Base-by-base conservation (phyloP, 1,140 invertebrate genomes). In the Pachypsylla venusta region DNA sequence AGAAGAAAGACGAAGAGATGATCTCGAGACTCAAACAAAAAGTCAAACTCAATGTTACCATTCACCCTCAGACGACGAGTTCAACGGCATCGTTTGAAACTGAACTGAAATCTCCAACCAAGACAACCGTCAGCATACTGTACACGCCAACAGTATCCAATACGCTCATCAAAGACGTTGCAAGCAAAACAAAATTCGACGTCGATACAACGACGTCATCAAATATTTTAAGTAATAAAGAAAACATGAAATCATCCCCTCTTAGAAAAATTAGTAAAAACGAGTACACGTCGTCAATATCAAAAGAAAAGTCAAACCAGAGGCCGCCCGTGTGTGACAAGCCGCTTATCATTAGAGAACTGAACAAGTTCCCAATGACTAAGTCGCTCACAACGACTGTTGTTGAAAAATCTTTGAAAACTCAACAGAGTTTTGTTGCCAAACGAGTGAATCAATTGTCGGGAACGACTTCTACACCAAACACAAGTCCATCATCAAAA, bases 71-170 rank as follows among this genome's bases (percentile, higher is more conserved):
- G 1, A 13, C 5, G 14, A 57, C 27, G 13, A 40, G 2, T 13
- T 13, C 16, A 12, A 57, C 13, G 14, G 20, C 30, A 40, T 25
- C 12, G 14, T 13, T 27, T n/a, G 3, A 24, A 22, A 53, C 24
- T 7, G 22, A n/a, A 7, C 54, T 53, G 39, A 53, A 48, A 3
- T 62, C 62, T 14, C 61, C 62, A 19, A 61, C 58, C 30, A 65
- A 64, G 54, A 66, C 64, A 5, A 63, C 64, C 26, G 64, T 66
- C 27, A 65, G 61, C 58, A 66, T 66, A 27, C 59, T 62, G 1
- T 66, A 65, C 58, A 62, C 62, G 10, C 64, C 65, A 10, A 62
- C 61, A 12, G 63, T 61, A 56, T 57, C 42, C 40, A 62, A 60
- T 58, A 57, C 53, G 22, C 25, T 54, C 20, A 24, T 24, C n/a